Evolutionary conservation across 2,113 vertebrate genomes (phyloP).

Genomic region (Nothoprocta pentlandii): DNA sequence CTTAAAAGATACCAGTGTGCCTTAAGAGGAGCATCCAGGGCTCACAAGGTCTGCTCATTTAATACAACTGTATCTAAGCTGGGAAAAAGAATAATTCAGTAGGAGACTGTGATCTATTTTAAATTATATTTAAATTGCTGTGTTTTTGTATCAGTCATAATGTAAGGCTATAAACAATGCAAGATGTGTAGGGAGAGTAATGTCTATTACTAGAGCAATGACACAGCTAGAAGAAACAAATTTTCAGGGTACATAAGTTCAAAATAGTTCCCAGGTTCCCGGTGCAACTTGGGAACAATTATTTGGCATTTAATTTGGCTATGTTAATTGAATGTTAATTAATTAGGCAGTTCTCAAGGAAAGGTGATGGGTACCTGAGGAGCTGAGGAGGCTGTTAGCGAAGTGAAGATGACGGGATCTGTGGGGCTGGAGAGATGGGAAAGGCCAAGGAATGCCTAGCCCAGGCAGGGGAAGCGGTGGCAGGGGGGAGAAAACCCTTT

Average conservation of each 20-base stretch:
- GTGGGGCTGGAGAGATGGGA: neutral
- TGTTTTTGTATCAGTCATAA: neutral
- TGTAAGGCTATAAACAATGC: neutral
- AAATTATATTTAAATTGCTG: neutral
- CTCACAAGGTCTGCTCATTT: neutral
- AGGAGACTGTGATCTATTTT: neutral
- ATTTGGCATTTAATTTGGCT: conserved; percentile 22
- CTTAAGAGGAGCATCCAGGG: neutral
- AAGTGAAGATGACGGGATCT: neutral
- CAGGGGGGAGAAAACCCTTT: neutral
- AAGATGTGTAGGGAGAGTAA: neutral
- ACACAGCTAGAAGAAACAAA: neutral
- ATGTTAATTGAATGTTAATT: conserved; percentile 55
- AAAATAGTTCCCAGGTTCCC: conserved; percentile 16
- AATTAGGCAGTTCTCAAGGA: conserved; percentile 28
- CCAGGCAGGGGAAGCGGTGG: neutral
- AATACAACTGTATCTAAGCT: accelerated
- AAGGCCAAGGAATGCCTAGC: neutral
- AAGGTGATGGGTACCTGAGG: conserved; percentile 38
- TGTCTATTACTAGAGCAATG: neutral
- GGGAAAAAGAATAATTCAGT: neutral
- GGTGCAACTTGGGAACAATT: conserved; percentile 21
- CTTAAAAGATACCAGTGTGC: neutral
- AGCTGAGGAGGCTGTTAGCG: conserved; percentile 13
- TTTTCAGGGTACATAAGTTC: neutral